phyloP scores from a whole-genome alignment of 2,113 vertebrate genomes.

The Jaculus jaculus region DNA sequence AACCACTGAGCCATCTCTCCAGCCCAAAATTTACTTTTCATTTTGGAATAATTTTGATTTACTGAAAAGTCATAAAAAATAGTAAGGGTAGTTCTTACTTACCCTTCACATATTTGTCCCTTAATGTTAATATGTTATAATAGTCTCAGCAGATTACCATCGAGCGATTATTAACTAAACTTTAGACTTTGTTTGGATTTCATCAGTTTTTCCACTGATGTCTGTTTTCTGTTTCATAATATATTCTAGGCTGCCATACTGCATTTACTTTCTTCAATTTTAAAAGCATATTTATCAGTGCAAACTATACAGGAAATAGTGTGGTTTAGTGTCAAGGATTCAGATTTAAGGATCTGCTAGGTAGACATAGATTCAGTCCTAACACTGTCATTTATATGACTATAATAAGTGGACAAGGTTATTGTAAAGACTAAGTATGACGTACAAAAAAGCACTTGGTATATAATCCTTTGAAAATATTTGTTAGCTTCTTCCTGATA shows the following conservation, averaged over 20 bases:
- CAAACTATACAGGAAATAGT: conserved; percentile 12
- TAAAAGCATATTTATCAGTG: conserved; percentile 54
- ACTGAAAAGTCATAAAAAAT: conserved; percentile 2
- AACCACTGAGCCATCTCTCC: too few relatives aligned
- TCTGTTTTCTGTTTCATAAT: conserved; percentile 27
- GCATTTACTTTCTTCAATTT: conserved; percentile 44
- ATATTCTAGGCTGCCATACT: background rate
- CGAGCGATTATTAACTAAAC: conserved; percentile 10
- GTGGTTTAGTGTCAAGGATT: conserved; percentile 31
- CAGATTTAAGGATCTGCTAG: conserved; percentile 31
- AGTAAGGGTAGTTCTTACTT: background rate
- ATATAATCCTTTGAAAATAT: conserved; percentile 49
- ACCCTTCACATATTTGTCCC: background rate
- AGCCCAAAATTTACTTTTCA: background rate
- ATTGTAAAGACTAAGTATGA: conserved; percentile 58
- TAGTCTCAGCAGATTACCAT: conserved; percentile 22
- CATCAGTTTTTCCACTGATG: background rate
- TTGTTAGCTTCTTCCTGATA: conserved; percentile 42
- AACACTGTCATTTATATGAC: conserved; percentile 34
- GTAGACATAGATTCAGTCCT: conserved; percentile 34
- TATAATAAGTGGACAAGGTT: conserved; percentile 37
- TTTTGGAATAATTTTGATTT: conserved; percentile 52
- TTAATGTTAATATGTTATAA: conserved; percentile 10
- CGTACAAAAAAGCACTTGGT: conserved; percentile 2
- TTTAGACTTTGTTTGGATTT: conserved; percentile 34